Evolutionary conservation across 2,888 invertebrate species (phyloP).

Genomic region (Latrodectus elegans): DNA sequence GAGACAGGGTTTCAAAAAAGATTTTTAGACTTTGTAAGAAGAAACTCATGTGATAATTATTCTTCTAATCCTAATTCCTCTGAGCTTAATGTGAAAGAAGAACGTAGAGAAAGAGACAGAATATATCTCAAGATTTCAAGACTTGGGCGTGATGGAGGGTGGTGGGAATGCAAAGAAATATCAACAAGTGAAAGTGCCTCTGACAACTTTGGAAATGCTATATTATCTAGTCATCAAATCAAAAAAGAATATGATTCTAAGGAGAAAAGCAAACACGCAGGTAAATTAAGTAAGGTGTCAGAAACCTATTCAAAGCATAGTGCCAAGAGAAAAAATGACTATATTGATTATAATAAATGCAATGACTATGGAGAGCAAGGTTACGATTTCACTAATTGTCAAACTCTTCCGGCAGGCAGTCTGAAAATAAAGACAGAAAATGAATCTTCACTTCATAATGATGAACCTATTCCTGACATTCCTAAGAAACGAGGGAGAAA

Average conservation of each 20-base stretch:
- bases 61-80: constrained; percentile 3
- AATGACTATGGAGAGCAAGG: constrained; percentile 17
- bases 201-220: constrained; percentile 3
- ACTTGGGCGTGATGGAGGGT: neutral
- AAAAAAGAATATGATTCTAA: constrained; percentile 35
- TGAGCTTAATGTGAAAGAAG: constrained; percentile 2
- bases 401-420: constrained; percentile 52
- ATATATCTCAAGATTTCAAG: neutral
- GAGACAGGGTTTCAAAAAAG: constrained; percentile 3
- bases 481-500: constrained; percentile 56
- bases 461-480: neutral
- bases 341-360: constrained; percentile 36
- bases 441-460: neutral
- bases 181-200: constrained; percentile 15
- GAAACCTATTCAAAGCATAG: constrained; percentile 41
- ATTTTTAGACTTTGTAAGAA: neutral
- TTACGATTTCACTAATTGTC: constrained; percentile 35
- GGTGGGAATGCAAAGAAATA: neutral
- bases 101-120: constrained; percentile 2
- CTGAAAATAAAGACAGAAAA: constrained; percentile 43
- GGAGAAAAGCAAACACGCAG: constrained; percentile 30
- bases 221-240: constrained; percentile 41
- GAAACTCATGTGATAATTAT: constrained; percentile 2
- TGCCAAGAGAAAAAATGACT: constrained; percentile 54
- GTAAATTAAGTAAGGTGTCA: constrained; percentile 22